phyloP scores from a whole-genome alignment of 2,888 invertebrate species.

The Candidula unifasciata region DNA sequence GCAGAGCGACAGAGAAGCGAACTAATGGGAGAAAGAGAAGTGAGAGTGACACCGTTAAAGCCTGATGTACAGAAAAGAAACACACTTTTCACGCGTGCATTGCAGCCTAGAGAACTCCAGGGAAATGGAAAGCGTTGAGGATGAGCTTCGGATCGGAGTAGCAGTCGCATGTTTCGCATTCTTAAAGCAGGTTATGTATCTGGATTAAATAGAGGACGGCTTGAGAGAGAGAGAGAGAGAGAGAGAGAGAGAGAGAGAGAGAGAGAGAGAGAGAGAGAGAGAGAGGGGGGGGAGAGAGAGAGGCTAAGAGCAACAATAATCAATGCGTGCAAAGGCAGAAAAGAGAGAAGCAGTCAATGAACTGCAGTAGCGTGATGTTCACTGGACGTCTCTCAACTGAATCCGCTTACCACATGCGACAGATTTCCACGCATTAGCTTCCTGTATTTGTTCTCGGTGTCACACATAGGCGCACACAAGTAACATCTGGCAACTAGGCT shows the following conservation, averaged over 20 bases:
- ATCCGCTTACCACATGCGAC: neutral
- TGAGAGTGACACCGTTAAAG: too few relatives aligned
- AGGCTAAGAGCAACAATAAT: neutral
- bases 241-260: conserved; percentile 11
- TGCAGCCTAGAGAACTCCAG: too few relatives aligned
- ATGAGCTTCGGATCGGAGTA: too few relatives aligned
- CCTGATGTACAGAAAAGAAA: too few relatives aligned
- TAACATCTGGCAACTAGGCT: conserved; percentile 3
- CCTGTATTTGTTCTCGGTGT: neutral
- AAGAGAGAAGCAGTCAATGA: neutral
- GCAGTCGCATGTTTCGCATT: too few relatives aligned
- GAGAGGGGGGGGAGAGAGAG: conserved; percentile 9
- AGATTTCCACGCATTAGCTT: neutral
- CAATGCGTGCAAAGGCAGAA: neutral
- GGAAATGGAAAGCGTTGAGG: too few relatives aligned
- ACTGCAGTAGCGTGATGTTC: neutral
- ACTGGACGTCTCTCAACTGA: neutral
- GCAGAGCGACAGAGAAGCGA: conserved; percentile 11
- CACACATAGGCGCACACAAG: neutral
- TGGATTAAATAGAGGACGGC: neutral
- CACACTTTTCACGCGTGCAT: too few relatives aligned
- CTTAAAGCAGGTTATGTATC: too few relatives aligned
- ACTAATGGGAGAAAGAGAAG: neutral
- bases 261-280: conserved; percentile 7
- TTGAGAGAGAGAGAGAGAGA: neutral